Conservation (phyloP, 2,888 invertebrate species). For the Didymodactylos carnosus region DNA sequence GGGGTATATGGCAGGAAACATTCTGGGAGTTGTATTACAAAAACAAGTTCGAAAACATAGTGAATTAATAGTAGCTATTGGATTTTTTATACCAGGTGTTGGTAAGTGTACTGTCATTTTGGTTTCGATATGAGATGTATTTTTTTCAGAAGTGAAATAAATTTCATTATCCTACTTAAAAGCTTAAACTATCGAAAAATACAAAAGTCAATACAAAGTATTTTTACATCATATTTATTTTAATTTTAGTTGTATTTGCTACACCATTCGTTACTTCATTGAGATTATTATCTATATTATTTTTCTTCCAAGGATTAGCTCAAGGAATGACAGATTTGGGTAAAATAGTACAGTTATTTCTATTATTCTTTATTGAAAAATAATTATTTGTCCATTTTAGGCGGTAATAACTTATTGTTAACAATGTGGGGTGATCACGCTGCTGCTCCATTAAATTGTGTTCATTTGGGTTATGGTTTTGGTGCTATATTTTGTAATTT, state of each 20-base stretch:
- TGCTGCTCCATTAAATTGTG: conserved; percentile 20
- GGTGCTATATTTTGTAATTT: conserved; percentile 22
- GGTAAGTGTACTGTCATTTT: too few relatives aligned
- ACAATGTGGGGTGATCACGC: conserved; percentile 21
- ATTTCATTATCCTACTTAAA: too few relatives aligned
- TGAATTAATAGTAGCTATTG: neutral
- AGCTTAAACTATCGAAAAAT: too few relatives aligned
- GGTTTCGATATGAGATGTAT: too few relatives aligned
- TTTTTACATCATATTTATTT: neutral
- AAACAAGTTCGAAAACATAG: neutral
- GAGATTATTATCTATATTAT: neutral
- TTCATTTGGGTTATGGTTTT: conserved; percentile 23
- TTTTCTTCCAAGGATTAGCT: neutral
- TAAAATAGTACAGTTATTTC: too few relatives aligned
- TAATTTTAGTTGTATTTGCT: neutral
- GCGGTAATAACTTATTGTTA: conserved; percentile 20
- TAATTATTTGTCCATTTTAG: conserved; percentile 15
- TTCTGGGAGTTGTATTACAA: neutral
- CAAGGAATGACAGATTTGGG: neutral
- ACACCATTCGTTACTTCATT: neutral
- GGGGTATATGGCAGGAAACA: neutral
- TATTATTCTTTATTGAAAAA: neutral
- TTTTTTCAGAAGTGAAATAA: too few relatives aligned
- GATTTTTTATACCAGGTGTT: neutral
- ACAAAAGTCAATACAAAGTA: neutral